A percentile compares a stretch with the other conserved stretches of the same genome.
Evolutionary conservation across 2,113 vertebrate species (phyloP).

Genomic region (Cynopterus brachyotis): DNA sequence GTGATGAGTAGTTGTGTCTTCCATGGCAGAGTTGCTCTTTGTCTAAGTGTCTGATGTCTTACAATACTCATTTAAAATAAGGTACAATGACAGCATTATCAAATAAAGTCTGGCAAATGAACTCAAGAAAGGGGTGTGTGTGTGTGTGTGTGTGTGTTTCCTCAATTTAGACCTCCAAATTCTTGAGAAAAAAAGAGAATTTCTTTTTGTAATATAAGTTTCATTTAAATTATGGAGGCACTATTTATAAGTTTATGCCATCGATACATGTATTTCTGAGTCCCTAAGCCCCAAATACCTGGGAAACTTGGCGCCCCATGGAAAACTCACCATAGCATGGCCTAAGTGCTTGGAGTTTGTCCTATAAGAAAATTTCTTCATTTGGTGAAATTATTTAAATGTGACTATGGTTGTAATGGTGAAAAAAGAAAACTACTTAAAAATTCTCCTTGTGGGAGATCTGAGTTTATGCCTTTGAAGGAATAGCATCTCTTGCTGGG

Average conservation of each 20-base stretch:
- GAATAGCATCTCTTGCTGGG: background rate
- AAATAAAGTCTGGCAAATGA: background rate
- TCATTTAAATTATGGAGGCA: background rate
- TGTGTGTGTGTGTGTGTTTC: background rate
- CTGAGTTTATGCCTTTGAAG: background rate
- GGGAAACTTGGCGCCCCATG: background rate
- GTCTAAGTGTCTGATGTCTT: background rate
- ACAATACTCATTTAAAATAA: background rate
- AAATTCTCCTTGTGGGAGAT: background rate
- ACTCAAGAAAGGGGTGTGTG: background rate
- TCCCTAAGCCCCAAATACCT: background rate
- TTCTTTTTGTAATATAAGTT: background rate
- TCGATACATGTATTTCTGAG: background rate
- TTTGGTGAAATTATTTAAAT: background rate
- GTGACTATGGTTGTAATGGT: background rate
- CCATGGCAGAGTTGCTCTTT: background rate
- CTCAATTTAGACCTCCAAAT: background rate
- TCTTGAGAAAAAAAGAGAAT: background rate
- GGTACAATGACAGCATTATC: background rate
- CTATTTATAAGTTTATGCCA: background rate
- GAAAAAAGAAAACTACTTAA: background rate
- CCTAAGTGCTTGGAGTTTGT: background rate
- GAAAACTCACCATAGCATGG: background rate
- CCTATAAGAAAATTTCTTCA: background rate
- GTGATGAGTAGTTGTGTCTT: background rate